Conservation (phyloP, 1,140 invertebrate species). For the Drosophila teissieri region DNA sequence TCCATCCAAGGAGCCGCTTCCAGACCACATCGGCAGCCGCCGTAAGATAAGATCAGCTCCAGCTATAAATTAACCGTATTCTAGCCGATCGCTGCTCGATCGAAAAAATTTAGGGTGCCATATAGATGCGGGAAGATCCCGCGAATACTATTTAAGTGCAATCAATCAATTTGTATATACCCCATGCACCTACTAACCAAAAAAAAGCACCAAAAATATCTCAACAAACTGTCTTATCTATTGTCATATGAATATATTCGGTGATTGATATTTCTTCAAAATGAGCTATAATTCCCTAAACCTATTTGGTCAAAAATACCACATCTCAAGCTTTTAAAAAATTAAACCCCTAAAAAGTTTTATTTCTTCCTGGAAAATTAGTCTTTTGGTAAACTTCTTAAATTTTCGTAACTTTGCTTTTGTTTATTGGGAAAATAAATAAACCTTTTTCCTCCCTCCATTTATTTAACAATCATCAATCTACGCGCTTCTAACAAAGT, state of each 20-base stretch:
- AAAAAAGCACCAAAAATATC: slow-evolving; percentile 3
- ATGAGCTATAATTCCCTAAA: too few relatives aligned
- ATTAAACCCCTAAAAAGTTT: too few relatives aligned
- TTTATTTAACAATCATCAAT: slow-evolving; percentile 49
- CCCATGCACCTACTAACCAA: slow-evolving; percentile 34
- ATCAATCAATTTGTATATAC: slow-evolving; percentile 57
- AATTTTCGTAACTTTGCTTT: neutral
- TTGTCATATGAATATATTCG: neutral
- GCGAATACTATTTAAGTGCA: slow-evolving; percentile 47
- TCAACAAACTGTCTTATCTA: slow-evolving; percentile 1
- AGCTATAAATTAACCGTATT: slow-evolving; percentile 28
- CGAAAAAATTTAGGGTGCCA: slow-evolving; percentile 55
- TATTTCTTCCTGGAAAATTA: neutral
- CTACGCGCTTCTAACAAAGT: slow-evolving; percentile 70
- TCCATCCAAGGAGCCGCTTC: slow-evolving; percentile 42
- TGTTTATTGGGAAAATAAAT: neutral
- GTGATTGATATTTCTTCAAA: neutral
- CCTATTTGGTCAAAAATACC: too few relatives aligned
- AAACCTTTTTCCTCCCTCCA: slow-evolving; percentile 16
- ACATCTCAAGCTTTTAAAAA: too few relatives aligned
- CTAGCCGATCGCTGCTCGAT: slow-evolving; percentile 9
- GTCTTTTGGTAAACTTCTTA: neutral
- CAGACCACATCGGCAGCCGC: slow-evolving; percentile 22
- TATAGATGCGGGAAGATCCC: slow-evolving; percentile 30
- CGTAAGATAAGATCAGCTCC: slow-evolving; percentile 17